These are phyloP conservation scores for Alaudala cheleensis DNA, from an alignment of 2,113 vertebrate species.

Conservation along the genomic window DNA sequence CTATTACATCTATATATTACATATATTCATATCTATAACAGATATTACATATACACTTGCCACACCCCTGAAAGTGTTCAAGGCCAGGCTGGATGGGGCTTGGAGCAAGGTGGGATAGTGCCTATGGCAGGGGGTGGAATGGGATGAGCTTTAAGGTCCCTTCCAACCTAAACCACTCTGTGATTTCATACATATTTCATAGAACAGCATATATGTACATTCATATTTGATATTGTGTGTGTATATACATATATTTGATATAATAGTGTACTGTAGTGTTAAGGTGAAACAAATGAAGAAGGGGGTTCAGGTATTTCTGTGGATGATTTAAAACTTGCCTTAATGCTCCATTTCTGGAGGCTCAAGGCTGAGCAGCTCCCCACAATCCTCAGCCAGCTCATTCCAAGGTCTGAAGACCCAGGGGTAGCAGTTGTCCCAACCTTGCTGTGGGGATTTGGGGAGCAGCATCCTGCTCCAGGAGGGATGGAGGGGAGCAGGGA, in stretches of 20 bases:
- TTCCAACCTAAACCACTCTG: background rate
- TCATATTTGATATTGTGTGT: background rate
- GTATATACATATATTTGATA: background rate
- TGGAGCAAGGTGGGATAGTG: background rate
- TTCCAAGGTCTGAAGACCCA: background rate
- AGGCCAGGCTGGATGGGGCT: background rate
- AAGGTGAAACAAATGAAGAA: background rate
- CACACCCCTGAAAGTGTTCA: background rate
- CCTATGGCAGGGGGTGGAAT: background rate
- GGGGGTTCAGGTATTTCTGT: background rate
- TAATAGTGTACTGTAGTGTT: too few relatives aligned
- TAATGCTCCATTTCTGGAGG: background rate
- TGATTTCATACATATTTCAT: background rate
- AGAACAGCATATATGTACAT: background rate
- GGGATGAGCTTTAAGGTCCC: background rate
- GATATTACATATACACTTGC: too few relatives aligned
- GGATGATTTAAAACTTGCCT: background rate
- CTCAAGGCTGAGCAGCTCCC: background rate
- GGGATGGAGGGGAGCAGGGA: background rate
- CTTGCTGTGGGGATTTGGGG: background rate
- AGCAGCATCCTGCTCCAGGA: background rate
- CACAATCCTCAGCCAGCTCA: background rate
- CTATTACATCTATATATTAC: background rate
- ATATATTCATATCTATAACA: background rate
- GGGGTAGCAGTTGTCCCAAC: fast-evolving